Percentiles rank a stretch among this genome's conserved stretches.
Evolutionary conservation across 2,888 invertebrate species (phyloP).

Genomic region (Neelides folsomi): DNA sequence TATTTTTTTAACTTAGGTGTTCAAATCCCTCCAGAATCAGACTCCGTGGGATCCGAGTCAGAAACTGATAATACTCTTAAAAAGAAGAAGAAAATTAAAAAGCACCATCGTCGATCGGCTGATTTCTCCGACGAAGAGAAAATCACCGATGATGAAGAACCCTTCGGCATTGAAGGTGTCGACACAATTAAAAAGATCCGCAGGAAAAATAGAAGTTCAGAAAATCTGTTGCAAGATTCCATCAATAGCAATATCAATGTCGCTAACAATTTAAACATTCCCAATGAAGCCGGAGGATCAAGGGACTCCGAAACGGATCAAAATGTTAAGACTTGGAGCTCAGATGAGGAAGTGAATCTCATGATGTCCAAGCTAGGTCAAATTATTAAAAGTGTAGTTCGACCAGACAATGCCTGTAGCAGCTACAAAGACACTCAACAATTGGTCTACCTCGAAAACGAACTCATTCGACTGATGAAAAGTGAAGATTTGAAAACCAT

Average conservation of each 20-base stretch:
- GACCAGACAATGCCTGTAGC: slow-evolving; percentile 38
- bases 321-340: slow-evolving; percentile 51
- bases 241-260: background rate
- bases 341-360: slow-evolving; percentile 81
- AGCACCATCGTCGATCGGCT: slow-evolving; percentile 29
- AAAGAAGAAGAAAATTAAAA: slow-evolving; percentile 26
- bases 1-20: slow-evolving; percentile 52
- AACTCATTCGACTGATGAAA: slow-evolving; percentile 78
- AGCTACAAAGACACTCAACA: slow-evolving; percentile 59
- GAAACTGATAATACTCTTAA: slow-evolving; percentile 30
- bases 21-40: slow-evolving; percentile 17
- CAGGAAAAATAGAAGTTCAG: slow-evolving; percentile 10
- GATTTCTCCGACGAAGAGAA: slow-evolving; percentile 27
- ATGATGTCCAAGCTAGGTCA: slow-evolving; percentile 93
- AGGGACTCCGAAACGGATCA: background rate
- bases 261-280: background rate
- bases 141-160: slow-evolving; percentile 28
- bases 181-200: slow-evolving; percentile 32
- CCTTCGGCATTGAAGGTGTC: slow-evolving; percentile 32
- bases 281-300: background rate
- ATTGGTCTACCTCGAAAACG: slow-evolving; percentile 75
- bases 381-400: slow-evolving; percentile 83
- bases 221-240: slow-evolving; percentile 4
- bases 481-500: slow-evolving; percentile 83
- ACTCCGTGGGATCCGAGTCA: slow-evolving; percentile 31